Evolutionary conservation across 1,140 invertebrate species (phyloP), one percentile per base, ranked within the genome.

Genomic region (Tetramorium alpestre): DNA sequence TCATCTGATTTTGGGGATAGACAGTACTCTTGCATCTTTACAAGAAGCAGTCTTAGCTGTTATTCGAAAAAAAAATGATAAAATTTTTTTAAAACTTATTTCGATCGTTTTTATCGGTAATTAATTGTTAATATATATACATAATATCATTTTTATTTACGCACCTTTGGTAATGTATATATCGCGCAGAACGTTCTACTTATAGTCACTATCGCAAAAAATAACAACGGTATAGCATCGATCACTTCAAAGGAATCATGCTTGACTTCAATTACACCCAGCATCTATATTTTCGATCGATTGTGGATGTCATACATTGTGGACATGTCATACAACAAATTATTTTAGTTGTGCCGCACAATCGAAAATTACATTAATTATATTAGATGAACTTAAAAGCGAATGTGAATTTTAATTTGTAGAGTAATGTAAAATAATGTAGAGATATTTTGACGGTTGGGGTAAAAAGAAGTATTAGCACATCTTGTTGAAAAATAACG

Each of bases 1-100:
- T 73, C 54, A 7, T 60, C 18, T 41, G 54, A 82, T 13, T 73
- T 82, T 16, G 67, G 22, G 3, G 80, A 60, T 3, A 44, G 33
- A 13, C 25, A 60, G 13, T 60, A 18, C 6, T 82, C 25, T 38
- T 11, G 38, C 38, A 82, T 73, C 18, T 73, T 82, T 8, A 60
- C 22, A 16, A 82, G 67, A 47, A 82, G 67, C 22, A 73, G 13
- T 51, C 33, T 82, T 6, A 82, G 33, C 80, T 82, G 8, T 18
- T 38, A 16, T 11, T 44, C 38, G 8, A 58, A 28, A 54, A 22
- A 22, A 54, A 16, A 82, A 33, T n/a, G 18, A n/a, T 54, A 16
- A 54, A 4, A 54, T n/a, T 54, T 3, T 54, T 54, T 54, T 60
- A 10, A 2, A 41, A 8, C 2, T 33, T 47, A 72, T 80, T 18